Evolutionary conservation across 2,797 vertebrate species (phyloP).

Genomic region (Poliocrania exsul): DNA sequence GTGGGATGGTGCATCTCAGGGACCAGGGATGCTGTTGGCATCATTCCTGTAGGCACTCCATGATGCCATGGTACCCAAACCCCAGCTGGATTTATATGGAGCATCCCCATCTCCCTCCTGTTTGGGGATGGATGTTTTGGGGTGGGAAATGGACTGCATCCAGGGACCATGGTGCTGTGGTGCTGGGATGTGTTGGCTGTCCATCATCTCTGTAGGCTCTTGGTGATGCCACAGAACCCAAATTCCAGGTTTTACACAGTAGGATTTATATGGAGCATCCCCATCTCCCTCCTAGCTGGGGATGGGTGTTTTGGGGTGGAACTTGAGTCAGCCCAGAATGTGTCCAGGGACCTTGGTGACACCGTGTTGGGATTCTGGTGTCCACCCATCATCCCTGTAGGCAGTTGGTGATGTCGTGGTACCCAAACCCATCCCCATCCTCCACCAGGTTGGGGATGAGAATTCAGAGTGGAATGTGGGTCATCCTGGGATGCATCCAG

Average conservation of each 20-base stretch:
- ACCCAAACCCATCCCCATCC: neutral
- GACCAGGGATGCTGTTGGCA: neutral
- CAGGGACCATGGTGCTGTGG: neutral
- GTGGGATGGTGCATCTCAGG: neutral
- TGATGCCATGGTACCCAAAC: neutral
- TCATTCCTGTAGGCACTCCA: neutral
- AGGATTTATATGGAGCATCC: neutral
- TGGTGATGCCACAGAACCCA: fast-evolving
- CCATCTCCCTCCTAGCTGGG: neutral
- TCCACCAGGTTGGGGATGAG: neutral
- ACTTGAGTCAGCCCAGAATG: neutral
- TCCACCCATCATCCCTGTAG: fast-evolving
- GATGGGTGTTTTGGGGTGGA: fast-evolving
- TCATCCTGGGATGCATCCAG: neutral
- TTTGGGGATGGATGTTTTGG: neutral
- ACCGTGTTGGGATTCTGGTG: neutral
- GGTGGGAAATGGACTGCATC: neutral
- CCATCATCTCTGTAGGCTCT: neutral
- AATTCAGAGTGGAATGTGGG: neutral
- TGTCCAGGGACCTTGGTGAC: neutral
- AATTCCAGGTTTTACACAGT: neutral
- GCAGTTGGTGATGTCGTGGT: neutral
- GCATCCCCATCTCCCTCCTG: neutral
- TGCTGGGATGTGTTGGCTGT: neutral
- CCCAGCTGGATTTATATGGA: neutral